Evolutionary conservation across 2,797 vertebrate species (phyloP).

Genomic region (Spinus pinus): DNA sequence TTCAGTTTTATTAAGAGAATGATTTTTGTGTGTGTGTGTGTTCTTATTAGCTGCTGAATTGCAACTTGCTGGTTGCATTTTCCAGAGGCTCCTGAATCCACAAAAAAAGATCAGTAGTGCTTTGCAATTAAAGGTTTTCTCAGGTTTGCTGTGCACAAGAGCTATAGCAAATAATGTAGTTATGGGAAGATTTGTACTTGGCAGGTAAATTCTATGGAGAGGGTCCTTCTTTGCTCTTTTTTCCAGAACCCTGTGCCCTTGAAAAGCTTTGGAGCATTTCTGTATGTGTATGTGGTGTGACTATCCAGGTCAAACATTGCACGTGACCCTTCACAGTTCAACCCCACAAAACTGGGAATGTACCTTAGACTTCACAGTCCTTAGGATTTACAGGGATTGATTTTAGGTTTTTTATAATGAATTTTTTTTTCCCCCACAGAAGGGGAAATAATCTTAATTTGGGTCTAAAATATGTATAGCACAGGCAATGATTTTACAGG

Average conservation of each 20-base stretch:
- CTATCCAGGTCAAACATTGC: neutral
- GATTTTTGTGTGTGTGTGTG: neutral
- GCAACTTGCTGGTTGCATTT: neutral
- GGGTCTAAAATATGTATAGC: neutral
- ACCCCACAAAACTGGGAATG: neutral
- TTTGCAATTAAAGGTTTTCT: conserved; percentile 20
- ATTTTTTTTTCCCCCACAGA: fast-evolving
- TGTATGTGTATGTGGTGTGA: neutral
- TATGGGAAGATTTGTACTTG: neutral
- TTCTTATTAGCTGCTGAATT: neutral
- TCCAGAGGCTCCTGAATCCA: neutral
- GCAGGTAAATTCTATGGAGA: neutral
- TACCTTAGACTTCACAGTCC: neutral
- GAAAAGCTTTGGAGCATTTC: neutral
- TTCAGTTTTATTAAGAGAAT: neutral
- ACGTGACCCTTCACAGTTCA: neutral
- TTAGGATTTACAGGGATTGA: neutral
- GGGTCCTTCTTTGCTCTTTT: neutral
- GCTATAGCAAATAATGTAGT: neutral
- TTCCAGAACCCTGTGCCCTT: neutral
- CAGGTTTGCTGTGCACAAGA: neutral
- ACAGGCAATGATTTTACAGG: neutral
- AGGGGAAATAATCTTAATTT: neutral
- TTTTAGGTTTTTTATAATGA: neutral
- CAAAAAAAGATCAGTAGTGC: neutral